phyloP scores from a whole-genome alignment of 2,797 vertebrate species.

The Pseudochirops cupreus region DNA sequence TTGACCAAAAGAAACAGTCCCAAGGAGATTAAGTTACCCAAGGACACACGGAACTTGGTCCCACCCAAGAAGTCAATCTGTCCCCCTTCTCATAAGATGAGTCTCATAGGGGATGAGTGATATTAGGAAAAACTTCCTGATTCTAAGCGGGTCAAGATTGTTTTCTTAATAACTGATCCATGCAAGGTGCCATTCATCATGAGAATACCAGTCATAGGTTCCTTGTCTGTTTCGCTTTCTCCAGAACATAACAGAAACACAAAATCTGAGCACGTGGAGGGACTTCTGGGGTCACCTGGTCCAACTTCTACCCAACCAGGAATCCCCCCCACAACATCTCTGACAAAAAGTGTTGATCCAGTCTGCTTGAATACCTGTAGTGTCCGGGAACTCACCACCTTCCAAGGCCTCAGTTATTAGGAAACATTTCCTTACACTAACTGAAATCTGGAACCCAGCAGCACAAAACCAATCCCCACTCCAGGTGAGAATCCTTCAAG shows the following conservation, averaged over 20 bases:
- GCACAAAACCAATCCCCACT: neutral
- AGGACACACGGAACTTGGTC: neutral
- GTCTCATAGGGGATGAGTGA: neutral
- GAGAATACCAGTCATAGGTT: neutral
- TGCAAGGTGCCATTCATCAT: neutral
- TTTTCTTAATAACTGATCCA: neutral
- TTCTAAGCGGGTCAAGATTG: neutral
- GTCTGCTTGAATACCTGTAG: neutral
- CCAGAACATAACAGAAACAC: neutral
- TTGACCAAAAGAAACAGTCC: neutral
- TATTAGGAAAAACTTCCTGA: neutral
- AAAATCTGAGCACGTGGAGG: neutral
- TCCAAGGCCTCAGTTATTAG: neutral
- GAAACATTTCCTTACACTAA: neutral
- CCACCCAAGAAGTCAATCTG: neutral
- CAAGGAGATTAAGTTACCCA: neutral
- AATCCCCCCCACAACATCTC: neutral
- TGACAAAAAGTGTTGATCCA: neutral
- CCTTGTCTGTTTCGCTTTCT: neutral
- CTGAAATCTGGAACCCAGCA: neutral
- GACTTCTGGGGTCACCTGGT: neutral
- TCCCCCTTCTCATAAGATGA: neutral
- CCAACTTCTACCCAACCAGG: neutral
- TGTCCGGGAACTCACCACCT: neutral
- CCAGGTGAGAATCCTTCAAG: neutral